Evolutionary conservation across 2,113 vertebrate genomes (phyloP), one percentile per base, ranked within the genome.

Genomic region (Microtus pennsylvanicus): DNA sequence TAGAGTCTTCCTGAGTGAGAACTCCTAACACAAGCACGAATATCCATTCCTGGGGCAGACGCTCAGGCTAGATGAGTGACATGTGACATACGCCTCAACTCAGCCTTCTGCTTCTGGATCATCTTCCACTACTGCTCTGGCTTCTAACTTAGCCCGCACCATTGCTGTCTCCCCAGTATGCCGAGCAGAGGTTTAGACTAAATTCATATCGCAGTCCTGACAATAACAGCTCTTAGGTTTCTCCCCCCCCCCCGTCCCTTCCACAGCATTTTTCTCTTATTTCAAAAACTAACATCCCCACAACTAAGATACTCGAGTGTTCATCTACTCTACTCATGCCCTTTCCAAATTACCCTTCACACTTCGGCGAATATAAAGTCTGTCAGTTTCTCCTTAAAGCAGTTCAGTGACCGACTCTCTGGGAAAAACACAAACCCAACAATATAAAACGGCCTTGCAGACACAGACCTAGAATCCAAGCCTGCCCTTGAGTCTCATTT

Each of bases 281-380:
- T 47, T 85, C 21, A 87, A 47, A 72, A n/a, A 33, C 67, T 63
- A 10, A 69, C 50, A 10, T 11, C 70, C 69, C 86, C n/a, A 69
- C 12, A 74, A 80, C 28, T 50, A 58, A 93, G 47, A 82, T 28
- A n/a, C 26, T 75, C 22, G 77, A 61, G 88, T 24, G 67, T 11
- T 5, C 28, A 50, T 90, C 89, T 50, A 30, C 13, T 88, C 82
- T 94, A 38, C 7, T 72, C 74, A 83, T 24, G 35, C 28, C 42
- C 58, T 47, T 24, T 65, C 47, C 55, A 96, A 50, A 1, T 28
- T 22, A 47, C 3, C 5, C n/a, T 24, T 63, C 74, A 94, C 65
- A 72, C 90, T 87, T 93, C 7, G 50, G 33, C 88, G 75, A 96
- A 80, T 42, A 61, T 35, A 87, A 80, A 77, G 78, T 87, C 90